Base-by-base conservation (phyloP, 2,113 vertebrate genomes). In the Antidorcas marsupialis region DNA sequence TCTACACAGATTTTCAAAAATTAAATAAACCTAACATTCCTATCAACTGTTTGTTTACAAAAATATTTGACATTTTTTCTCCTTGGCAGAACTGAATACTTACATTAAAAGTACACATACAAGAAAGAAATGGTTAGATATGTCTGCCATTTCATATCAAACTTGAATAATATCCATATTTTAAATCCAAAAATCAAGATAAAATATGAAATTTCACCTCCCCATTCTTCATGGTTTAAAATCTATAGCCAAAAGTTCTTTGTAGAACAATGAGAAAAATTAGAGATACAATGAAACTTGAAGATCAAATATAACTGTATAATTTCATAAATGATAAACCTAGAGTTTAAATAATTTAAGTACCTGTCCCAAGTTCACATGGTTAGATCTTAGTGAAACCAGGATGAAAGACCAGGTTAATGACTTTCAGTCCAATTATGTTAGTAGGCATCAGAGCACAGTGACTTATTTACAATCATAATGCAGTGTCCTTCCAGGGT, bases 11-110 rank as follows among this genome's bases (percentile, higher is more conserved):
- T 87, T 98, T 96, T 92, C 86, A 60, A 96, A 96, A 96, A 39
- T 95, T 98, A 97, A 94, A 81, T 95, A 85, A 94, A 92, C 96
- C 30, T 85, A 96, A 74, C 93, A 97, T 96, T 98, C 95, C 87
- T 98, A 97, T 98, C 53, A 96, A 71, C 81, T 97, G 81, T 96
- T 91, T 98, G 87, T 94, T 98, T 96, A 98, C 93, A 95, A 97
- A 98, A 97, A 96, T 64, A 82, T 96, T 98, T 98, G 90, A 96
- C 97, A 60, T 96, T 97, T 98, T 97, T 94, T 88, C 82, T 97
- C 97, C 91, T 98, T 97, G 94, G 60, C 27, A 98, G 95, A 91
- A 98, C 97, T 98, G 98, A 98, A 98, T 95, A 94, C 91, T 98
- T 98, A 97, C 90, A 95, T 94, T 78, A 82, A 79, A 96, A 60